Evolutionary conservation across 2,113 vertebrate species (phyloP), one percentile per base, ranked within the genome.

Genomic region (Caracal caracal): DNA sequence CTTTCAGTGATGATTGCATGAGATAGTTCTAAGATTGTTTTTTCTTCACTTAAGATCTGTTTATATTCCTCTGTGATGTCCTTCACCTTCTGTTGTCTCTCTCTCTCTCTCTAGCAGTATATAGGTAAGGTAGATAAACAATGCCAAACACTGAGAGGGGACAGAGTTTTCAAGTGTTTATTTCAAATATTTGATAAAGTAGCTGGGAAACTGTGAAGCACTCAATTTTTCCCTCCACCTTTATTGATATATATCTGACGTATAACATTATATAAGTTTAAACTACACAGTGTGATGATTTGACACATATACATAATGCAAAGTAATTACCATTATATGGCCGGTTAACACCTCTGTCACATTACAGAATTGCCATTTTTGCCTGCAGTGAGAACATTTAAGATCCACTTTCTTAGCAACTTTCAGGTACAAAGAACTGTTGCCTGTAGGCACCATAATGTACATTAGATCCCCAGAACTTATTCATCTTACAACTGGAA

Each of bases 111-210:
- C 35, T 4, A 28, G 65, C 56, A 13, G 20, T 43, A 49, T 40
- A n/a, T 6, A 71, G 2, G 7, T 93, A 79, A 47, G 40, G 30
- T 75, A 96, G 88, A 43, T 90, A 68, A 92, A 10, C 10, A 59
- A 43, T 24, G n/a, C 10, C 73, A 78, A 12, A 63, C 71, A 9
- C 37, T 85, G 82, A 92, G 90, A 83, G 26, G n/a, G 66, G 20
- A 3, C 12, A 94, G 16, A 28, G 28, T 90, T 97, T 85, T 73
- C 20, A 87, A 94, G 8, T 6, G 79, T 43, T 53, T 65, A 73
- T 93, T 98, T 96, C 66, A 97, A 94, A 80, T 59, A 61, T 35
- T 73, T 85, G 83, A 19, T 5, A 91, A 49, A 96, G 13, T 68
- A 94, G 35, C 1, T 61, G 75, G 63, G 70, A 92, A 92, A 96